A percentile compares a stretch with the other conserved stretches of the same genome.
Conservation (phyloP, 2,888 invertebrate genomes). For the Thereva nobilitata region DNA sequence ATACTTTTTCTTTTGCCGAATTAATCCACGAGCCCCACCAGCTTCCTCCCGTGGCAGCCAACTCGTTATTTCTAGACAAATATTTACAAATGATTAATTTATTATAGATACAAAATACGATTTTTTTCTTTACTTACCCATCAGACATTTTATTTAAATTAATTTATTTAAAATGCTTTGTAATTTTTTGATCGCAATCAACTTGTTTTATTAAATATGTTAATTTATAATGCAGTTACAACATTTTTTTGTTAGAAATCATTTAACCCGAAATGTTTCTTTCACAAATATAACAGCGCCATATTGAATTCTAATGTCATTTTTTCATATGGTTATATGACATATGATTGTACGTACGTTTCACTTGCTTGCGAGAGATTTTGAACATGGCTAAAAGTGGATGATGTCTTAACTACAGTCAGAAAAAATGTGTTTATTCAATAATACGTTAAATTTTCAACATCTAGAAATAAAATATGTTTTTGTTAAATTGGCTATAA, state of each 20-base stretch:
- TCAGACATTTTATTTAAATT: conserved; percentile 26
- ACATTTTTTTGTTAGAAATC: background rate
- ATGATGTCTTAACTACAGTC: background rate
- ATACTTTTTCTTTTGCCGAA: conserved; percentile 64
- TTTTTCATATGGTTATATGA: conserved; percentile 3
- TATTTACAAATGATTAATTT: background rate
- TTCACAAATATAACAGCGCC: conserved; percentile 38
- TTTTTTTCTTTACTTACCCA: conserved; percentile 27
- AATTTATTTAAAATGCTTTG: no score
- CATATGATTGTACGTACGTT: background rate
- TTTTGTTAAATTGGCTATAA: no score
- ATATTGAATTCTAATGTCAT: conserved; percentile 37
- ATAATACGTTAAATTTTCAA: no score
- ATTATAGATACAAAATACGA: conserved; percentile 4
- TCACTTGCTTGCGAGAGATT: background rate
- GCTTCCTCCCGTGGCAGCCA: conserved; percentile 51
- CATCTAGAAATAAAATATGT: no score
- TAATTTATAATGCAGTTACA: no score
- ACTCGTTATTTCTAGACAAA: conserved; percentile 7
- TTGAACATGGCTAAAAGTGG: background rate
- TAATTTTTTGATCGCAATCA: no score
- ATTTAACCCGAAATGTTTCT: conserved; percentile 33
- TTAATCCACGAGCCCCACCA: conserved; percentile 67
- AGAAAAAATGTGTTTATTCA: no score
- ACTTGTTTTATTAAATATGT: no score